Percentiles rank a stretch among this genome's conserved stretches.
Conservation (phyloP, 2,888 invertebrate genomes). For the Dendrolimus pini region DNA sequence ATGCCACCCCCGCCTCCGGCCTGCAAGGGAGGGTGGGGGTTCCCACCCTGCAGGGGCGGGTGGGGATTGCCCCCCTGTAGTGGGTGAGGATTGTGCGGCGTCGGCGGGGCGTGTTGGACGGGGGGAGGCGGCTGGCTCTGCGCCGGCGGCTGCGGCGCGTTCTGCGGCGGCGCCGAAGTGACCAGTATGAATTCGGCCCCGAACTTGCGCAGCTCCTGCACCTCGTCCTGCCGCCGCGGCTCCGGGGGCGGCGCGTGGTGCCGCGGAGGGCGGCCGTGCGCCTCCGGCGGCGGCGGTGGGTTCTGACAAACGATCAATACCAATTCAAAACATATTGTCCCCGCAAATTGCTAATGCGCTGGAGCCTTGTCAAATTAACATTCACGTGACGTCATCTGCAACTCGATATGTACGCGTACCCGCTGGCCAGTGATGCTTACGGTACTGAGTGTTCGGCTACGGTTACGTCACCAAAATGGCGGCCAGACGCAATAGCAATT, state of each 20-base stretch:
- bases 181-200: conserved; percentile 86
- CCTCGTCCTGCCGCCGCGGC: conserved; percentile 49
- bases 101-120: conserved; percentile 18
- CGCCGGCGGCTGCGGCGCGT: conserved; percentile 22
- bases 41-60: no score
- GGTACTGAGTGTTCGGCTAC: no score
- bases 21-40: conserved; percentile 4
- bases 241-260: conserved; percentile 42
- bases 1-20: conserved; percentile 15
- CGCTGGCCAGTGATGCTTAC: no score
- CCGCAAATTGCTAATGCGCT: no score
- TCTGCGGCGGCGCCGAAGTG: conserved; percentile 43
- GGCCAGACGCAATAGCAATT: no score
- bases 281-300: conserved; percentile 35
- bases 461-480: no score
- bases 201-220: conserved; percentile 85
- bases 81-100: conserved; percentile 9
- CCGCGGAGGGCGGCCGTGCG: conserved; percentile 37
- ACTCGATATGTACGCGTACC: no score
- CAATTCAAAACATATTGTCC: background rate
- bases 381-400: no score
- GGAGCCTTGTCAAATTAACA: no score
- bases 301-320: conserved; percentile 26
- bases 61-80: background rate
- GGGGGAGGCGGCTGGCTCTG: conserved; percentile 19